Base-by-base conservation (phyloP, 2,888 invertebrate genomes). In the Noctua fimbriata region DNA sequence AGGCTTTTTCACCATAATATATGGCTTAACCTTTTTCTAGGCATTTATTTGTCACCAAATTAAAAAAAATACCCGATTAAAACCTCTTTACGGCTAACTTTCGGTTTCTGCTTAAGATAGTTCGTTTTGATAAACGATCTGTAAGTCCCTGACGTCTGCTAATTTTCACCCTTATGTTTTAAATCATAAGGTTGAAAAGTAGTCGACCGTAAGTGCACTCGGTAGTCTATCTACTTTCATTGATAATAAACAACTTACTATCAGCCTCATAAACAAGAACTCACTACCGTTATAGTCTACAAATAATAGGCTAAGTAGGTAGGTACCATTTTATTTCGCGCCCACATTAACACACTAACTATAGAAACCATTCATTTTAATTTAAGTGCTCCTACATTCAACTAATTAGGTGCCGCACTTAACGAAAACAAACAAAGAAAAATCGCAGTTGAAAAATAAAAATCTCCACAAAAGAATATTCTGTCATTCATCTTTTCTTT, bases 401-500 rank as follows among this genome's bases (percentile, higher is more conserved):
- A 76, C 78, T 82, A 79, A 84, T 82, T 84, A 82, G 69, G 58
- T 78, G 52, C 78, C 69, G 82, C 65, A 84, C 81, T 79, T 83
- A 83, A 80, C 80, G 69, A 83, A 85, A 85, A 83, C 74, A 85
- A 83, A 85, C 83, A 85, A 84, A 74, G 81, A 76, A 79, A 85
- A 83, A 83, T 76, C 24, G 44, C 72, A 60, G 74, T 69, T 74
- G 32, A 63, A 76, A 78, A 83, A 79, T 78, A 79, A 81, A 78
- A 76, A 83, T 41, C 71, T 55, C 10, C 36, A 85, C 85, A 85
- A 87, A 87, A 83, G 81, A 78, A 87, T 88, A 91, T 89, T 84
- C 88, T 90, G 89, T 85, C 86, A 87, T 89, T 91, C 92, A 90
- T 92, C 90, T 85, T 75, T 89, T 91, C 91, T 92, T 90, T 83